Evolutionary conservation across 2,888 invertebrate species (phyloP).

Genomic region (Drosophila meridiana): DNA sequence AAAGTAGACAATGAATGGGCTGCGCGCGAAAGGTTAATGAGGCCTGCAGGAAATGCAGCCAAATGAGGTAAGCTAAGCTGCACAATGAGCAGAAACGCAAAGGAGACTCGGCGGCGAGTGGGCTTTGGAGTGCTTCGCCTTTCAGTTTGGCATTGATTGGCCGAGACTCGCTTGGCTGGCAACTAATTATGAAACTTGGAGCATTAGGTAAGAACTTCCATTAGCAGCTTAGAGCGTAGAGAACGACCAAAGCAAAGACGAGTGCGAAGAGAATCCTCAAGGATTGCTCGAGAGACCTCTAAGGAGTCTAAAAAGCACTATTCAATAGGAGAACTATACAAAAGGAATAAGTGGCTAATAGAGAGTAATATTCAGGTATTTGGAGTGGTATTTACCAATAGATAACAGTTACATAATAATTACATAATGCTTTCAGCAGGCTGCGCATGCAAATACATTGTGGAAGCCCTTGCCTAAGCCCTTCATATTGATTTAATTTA

Average conservation of each 20-base stretch:
- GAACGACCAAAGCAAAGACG: background rate
- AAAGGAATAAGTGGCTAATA: background rate
- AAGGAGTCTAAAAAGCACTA: background rate
- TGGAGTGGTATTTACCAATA: background rate
- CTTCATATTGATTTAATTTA: constrained; percentile 2
- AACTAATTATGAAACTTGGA: constrained; percentile 35
- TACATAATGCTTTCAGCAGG: background rate
- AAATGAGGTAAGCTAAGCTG: constrained; percentile 28
- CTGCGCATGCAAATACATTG: background rate
- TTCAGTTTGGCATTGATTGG: constrained; percentile 29
- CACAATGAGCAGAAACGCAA: constrained; percentile 21
- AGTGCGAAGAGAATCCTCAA: background rate
- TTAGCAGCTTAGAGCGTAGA: constrained; percentile 10
- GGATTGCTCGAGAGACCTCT: background rate
- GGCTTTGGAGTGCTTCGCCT: background rate
- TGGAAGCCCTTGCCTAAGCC: background rate
- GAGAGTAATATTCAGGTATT: background rate
- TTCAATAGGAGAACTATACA: background rate
- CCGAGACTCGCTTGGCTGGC: background rate
- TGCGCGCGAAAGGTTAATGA: constrained; percentile 72
- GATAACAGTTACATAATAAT: background rate
- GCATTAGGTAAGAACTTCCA: constrained; percentile 22
- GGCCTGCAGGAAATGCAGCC: constrained; percentile 62
- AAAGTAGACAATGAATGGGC: constrained; percentile 64
- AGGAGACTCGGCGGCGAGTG: background rate